A percentile compares a stretch with the other conserved stretches of the same genome.
Conservation (phyloP, 2,888 invertebrate genomes). For the Drosophila peninsularis region DNA sequence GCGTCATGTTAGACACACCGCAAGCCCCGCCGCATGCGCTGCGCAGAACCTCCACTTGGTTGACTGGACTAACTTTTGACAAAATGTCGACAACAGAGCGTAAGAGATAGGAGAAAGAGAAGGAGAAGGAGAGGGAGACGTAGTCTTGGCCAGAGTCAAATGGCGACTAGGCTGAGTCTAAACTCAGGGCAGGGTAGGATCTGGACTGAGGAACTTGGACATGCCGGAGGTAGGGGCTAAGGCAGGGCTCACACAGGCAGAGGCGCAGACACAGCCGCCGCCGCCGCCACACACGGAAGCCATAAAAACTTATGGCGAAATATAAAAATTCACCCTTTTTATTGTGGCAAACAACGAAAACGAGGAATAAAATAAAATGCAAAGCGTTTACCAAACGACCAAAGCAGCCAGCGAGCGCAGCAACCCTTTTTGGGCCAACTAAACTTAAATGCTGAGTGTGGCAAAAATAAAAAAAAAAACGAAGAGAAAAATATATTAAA, state of each 20-base stretch:
- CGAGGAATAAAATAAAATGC: constrained; percentile 76
- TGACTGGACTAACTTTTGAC: constrained; percentile 77
- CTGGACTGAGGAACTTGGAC: background rate
- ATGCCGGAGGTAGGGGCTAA: background rate
- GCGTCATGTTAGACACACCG: constrained; percentile 75
- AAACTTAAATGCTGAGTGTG: constrained; percentile 77
- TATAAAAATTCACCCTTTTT: constrained; percentile 80
- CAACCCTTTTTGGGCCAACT: constrained; percentile 73
- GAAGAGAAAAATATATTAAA: constrained; percentile 23
- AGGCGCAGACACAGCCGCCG: constrained; percentile 20
- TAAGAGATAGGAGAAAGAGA: constrained; percentile 6
- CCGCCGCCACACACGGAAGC: constrained; percentile 75
- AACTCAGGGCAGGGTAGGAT: constrained; percentile 10
- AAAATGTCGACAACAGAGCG: constrained; percentile 59
- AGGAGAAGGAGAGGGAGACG: background rate
- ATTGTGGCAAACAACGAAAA: constrained; percentile 76
- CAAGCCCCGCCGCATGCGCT: constrained; percentile 30
- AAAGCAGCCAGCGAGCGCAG: constrained; percentile 34
- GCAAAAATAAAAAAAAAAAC: constrained; percentile 62
- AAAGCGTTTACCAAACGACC: constrained; percentile 63
- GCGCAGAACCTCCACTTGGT: constrained; percentile 33
- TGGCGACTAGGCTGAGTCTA: constrained; percentile 15
- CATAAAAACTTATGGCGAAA: constrained; percentile 80
- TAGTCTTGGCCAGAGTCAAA: constrained; percentile 28
- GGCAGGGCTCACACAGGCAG: background rate